Evolutionary conservation across 2,888 invertebrate genomes (phyloP), one percentile per base, ranked within the genome.

Genomic region (Eulithis prunata): DNA sequence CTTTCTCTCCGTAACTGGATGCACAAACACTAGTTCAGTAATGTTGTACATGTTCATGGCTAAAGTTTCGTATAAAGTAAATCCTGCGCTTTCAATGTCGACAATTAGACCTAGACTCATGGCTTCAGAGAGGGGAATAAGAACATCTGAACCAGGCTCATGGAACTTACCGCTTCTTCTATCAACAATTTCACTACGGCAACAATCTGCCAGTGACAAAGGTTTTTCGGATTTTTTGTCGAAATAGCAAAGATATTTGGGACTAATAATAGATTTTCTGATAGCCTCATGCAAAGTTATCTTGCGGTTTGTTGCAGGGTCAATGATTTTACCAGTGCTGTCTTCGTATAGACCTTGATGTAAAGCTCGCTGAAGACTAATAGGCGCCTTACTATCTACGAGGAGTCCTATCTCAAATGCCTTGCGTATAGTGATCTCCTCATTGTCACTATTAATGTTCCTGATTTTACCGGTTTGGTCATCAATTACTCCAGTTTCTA

Each of bases 341-440:
- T 97, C 96, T 75, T 97, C 97, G 80, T 97, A 97, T 0, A 97
- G 90, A 2, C 98, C 97, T 89, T 97, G 96, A 83, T 97, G 97
- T 60, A 98, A 94, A 0, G 97, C 97, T 78, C 97, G 94, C 82
- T 98, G 98, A 43, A 98, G 86, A 12, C 97, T 97, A 28, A 97
- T 95, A 0, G 97, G 96, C 10, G 96, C 96, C 85, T 96, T 96
- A 72, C 95, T 96, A 80, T 98, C 98, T 68, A 97, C 94, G 55
- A 98, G 93, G 64, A 97, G 94, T 21, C 97, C 97, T 67, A 95
- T 94, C 83, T 96, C 95, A 78, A 97, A 96, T 0, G 97, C 97
- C 85, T 97, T 96, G 60, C 94, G 94, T 21, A 97, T 89, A 43
- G 95, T 94, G 46, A 97, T 94, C 76, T 96, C 95, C 74, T 95